phyloP scores from a whole-genome alignment of 2,888 invertebrate genomes.

The Phania funesta region DNA sequence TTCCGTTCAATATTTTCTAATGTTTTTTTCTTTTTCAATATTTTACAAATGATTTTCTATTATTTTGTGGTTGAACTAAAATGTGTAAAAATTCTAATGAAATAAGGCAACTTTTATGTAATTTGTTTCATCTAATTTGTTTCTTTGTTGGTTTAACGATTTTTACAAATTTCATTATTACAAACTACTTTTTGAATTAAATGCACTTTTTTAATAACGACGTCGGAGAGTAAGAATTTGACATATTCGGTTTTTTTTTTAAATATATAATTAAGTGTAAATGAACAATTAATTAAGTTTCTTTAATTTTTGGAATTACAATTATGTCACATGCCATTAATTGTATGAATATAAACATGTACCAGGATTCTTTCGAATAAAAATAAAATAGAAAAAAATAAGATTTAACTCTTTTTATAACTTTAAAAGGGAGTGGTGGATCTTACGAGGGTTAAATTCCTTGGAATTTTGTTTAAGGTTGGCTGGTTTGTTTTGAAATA shows the following conservation, averaged over 20 bases:
- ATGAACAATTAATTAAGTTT: neutral
- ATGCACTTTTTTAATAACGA: constrained; percentile 66
- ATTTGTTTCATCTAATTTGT: constrained; percentile 60
- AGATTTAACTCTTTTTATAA: neutral
- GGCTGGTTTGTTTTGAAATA: constrained; percentile 44
- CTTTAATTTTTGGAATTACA: neutral
- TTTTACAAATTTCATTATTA: constrained; percentile 50
- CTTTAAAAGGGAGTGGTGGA: neutral
- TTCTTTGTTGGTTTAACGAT: constrained; percentile 48
- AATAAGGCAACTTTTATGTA: constrained; percentile 66
- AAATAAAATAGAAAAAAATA: constrained; percentile 3
- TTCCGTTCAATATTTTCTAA: neutral
- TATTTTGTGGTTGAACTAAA: constrained; percentile 47
- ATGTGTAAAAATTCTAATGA: constrained; percentile 62
- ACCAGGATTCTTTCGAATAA: neutral
- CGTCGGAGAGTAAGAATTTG: constrained; percentile 59
- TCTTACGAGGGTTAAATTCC: neutral
- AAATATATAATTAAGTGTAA: constrained; percentile 25
- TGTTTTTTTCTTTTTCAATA: neutral
- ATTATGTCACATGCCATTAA: neutral
- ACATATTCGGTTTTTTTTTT: constrained; percentile 31
- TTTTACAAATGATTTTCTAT: constrained; percentile 57
- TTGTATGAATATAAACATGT: neutral
- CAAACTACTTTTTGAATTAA: constrained; percentile 58
- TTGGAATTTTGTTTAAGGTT: neutral